These are phyloP conservation scores for Agelastica alni DNA, from an alignment of 2,888 invertebrate genomes.

Conservation along the genomic window DNA sequence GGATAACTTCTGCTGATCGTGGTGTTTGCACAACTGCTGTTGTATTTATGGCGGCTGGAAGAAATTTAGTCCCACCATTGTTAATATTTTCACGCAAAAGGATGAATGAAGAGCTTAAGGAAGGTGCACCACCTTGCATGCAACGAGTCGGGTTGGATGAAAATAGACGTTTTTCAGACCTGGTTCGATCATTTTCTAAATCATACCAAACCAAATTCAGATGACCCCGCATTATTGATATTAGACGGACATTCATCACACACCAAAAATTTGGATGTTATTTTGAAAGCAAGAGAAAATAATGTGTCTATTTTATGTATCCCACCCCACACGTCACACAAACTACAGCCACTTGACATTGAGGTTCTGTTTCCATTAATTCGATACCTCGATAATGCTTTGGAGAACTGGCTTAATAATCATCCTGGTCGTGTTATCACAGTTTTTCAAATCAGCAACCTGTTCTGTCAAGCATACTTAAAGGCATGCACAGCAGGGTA, in stretches of 20 bases:
- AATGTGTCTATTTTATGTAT: conserved; percentile 11
- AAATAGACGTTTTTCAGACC: not conserved
- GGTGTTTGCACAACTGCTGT: too few species aligned
- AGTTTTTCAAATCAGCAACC: conserved; percentile 3
- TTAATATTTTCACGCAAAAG: not conserved
- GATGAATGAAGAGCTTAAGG: not conserved
- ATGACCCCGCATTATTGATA: too few species aligned
- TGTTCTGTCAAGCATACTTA: not conserved
- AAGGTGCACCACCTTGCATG: not conserved
- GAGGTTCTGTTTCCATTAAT: conserved; percentile 7
- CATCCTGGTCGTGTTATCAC: conserved; percentile 2
- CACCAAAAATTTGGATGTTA: conserved; percentile 10
- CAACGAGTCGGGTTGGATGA: not conserved
- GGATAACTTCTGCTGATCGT: not conserved
- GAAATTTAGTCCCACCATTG: not conserved
- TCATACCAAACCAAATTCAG: not conserved
- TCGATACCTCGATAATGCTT: not conserved
- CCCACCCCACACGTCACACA: too few species aligned
- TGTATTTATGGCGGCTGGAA: too few species aligned
- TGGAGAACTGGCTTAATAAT: conserved; percentile 2
- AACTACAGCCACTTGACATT: not conserved
- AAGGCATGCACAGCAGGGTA: too few species aligned
- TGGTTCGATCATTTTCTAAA: not conserved
- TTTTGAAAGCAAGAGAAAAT: conserved; percentile 6
- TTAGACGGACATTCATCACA: conserved; percentile 8